These are phyloP conservation scores for Anser brachyrhynchus DNA, from an alignment of 2,113 vertebrate genomes.

Conservation along the genomic window DNA sequence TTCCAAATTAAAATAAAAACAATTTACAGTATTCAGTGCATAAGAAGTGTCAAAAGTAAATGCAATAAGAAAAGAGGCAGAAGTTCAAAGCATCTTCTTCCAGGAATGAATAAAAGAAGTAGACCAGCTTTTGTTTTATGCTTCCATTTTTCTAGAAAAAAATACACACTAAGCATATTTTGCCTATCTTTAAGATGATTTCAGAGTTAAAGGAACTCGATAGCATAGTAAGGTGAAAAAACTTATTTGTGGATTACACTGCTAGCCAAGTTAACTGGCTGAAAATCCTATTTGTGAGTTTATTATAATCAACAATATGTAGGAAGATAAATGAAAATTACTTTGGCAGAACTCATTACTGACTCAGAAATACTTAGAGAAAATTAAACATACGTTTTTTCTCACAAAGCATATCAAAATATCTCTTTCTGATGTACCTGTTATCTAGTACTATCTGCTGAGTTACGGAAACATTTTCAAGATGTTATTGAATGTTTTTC, in stretches of 20 bases:
- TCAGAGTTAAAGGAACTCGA: not conserved
- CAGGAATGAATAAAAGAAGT: not conserved
- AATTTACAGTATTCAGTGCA: not conserved
- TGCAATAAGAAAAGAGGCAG: not conserved
- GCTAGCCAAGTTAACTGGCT: not conserved
- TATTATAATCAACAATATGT: not conserved
- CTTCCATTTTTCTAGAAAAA: not conserved
- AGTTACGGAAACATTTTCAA: not conserved
- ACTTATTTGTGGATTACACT: not conserved
- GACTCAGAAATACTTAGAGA: not conserved
- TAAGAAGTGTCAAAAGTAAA: not conserved
- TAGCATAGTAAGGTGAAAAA: not conserved
- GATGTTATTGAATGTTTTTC: not conserved
- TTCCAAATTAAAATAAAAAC: not conserved
- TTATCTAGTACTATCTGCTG: not conserved
- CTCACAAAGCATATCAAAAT: not conserved
- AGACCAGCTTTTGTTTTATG: not conserved
- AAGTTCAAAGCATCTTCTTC: not conserved
- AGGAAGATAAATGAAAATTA: not conserved
- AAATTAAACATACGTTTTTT: not conserved
- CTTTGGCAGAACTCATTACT: not conserved
- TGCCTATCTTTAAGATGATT: not conserved
- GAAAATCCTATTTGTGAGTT: not conserved
- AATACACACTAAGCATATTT: not conserved
- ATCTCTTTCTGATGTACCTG: not conserved